Base-by-base conservation (phyloP, 2,888 invertebrate species). In the Plebejus melissa region DNA sequence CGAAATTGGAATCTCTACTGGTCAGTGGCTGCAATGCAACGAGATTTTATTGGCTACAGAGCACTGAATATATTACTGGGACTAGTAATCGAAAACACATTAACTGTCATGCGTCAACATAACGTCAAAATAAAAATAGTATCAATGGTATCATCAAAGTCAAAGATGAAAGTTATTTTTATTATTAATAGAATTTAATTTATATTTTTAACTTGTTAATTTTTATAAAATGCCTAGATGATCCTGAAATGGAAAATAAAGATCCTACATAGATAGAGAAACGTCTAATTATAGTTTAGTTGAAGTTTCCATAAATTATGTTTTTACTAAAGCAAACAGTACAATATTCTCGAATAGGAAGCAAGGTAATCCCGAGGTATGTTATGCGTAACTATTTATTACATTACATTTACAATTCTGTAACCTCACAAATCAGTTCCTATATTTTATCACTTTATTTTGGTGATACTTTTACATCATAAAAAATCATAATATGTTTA, bases 151-250 rank as follows among this genome's bases (percentile, higher is more conserved):
- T 87, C 85, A 87, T 88, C 85, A 86, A 86, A 88, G 86, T 87
- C 85, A 85, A 87, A 88, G 87, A 91, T 90, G 91, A 90, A 88
- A 92, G 93, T 91, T 91, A 93, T 90, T 91, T 92, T 86, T 91
- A 90, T 22, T 22, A 85, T 88, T 88, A 85, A 84, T 87, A 83
- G 81, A 78, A 84, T 81, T 80, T 78, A 80, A 83, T 85, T 54
- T 86, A 83, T 82, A 81, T 82, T 84, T 80, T 82, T 82, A 80
- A 78, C 81, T 78, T 78, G 78, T 79, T 83, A 78, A 79, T 80
- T 74, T 78, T 76, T 82, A 79, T 80, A 86, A 79, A 81, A 90
- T 89, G 86, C 83, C 82, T 79, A 78, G 83, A 84, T 80, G 80
- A 80, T 78, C 80, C 79, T 76, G 78, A 79, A 82, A 83, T 81